Base-by-base conservation (phyloP, 2,797 vertebrate genomes). In the Malacoctenus gilli region DNA sequence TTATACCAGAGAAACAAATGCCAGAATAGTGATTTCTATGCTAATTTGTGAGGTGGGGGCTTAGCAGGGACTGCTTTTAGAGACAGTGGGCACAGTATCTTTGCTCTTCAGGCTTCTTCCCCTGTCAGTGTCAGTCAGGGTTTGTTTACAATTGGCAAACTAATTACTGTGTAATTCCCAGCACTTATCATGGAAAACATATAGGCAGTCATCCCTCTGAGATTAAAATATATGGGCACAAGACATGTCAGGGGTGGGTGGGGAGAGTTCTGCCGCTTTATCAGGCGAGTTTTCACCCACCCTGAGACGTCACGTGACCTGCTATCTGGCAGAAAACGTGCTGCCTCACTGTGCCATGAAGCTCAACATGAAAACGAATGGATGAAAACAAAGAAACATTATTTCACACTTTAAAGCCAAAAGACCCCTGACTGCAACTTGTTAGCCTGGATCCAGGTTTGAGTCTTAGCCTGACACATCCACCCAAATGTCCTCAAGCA, bases 291-390 rank as follows among this genome's bases (percentile, higher is more conserved):
- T 70, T 57, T 52, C 56, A 43, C 57, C 36, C 59, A 56, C 46
- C 32, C 66, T 37, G 82, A 81, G 61, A 69, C 71, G 9, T 66
- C 71, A 73, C 73, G 77, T 67, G 57, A 80, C 41, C 44, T 71
- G 64, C 83, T 86, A 90, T 89, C 82, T 87, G 56, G 46, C 68
- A n/a, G n/a, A n/a, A n/a, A n/a, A n/a, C n/a, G n/a, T n/a, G n/a
- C n/a, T n/a, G n/a, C n/a, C n/a, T n/a, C n/a, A n/a, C n/a, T n/a
- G n/a, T n/a, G n/a, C n/a, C n/a, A n/a, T n/a, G n/a, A n/a, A n/a
- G 40, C 59, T 65, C 80, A 82, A 79, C 74, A n/a, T n/a, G n/a
- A n/a, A n/a, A n/a, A n/a, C n/a, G n/a, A n/a, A n/a, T n/a, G n/a
- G n/a, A n/a, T n/a, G n/a, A n/a, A n/a, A n/a, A n/a, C n/a, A n/a